Conservation (phyloP, 2,113 vertebrate genomes). For the Buteo buteo region DNA sequence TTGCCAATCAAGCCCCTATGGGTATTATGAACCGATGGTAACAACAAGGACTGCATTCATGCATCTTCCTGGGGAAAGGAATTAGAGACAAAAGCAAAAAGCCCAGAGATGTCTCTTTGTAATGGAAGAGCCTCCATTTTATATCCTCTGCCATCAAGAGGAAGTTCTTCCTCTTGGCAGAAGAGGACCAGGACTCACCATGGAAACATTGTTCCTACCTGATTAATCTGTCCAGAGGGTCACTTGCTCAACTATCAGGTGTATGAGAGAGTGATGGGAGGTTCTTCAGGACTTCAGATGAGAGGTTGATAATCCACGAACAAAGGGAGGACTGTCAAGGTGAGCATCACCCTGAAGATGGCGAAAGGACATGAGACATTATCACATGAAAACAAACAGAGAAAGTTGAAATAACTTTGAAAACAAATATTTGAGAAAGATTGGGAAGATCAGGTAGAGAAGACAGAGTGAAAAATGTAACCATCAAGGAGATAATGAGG, state of each 20-base stretch:
- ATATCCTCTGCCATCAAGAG: not conserved
- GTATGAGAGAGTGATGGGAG: not conserved
- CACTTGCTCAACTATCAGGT: not conserved
- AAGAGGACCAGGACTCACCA: not conserved
- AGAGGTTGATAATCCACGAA: not conserved
- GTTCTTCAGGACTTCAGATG: not conserved
- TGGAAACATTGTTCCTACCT: not conserved
- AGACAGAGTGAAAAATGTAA: conserved; percentile 34
- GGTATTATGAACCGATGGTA: rapidly evolving
- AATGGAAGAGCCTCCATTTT: not conserved
- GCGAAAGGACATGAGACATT: not conserved
- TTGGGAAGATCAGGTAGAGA: conserved; percentile 1
- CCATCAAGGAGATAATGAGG: conserved; percentile 48
- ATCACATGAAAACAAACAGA: not conserved
- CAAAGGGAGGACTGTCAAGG: not conserved
- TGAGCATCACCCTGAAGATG: not conserved
- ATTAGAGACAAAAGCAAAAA: not conserved
- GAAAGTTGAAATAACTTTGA: not conserved
- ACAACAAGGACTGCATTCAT: not conserved
- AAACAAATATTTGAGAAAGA: conserved; percentile 32
- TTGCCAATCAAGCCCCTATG: not conserved
- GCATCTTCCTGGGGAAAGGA: not conserved
- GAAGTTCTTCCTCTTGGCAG: not conserved
- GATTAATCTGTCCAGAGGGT: not conserved
- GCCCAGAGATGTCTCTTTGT: not conserved